Percentiles rank a stretch among this genome's conserved stretches.
Conservation (phyloP, 1,140 invertebrate genomes). For the Sitodiplosis mosellana region DNA sequence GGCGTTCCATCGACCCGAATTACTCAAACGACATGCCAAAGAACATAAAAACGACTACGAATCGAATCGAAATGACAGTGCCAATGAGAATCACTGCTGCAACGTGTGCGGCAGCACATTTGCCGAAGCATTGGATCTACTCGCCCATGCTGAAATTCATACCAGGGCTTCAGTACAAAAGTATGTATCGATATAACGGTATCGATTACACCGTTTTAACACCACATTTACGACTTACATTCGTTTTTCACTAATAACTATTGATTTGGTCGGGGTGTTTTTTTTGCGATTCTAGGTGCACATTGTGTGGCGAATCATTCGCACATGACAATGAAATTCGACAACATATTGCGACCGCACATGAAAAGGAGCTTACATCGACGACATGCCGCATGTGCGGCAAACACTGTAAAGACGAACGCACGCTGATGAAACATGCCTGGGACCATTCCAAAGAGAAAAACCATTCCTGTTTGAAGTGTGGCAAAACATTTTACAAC, state of each 20-base stretch:
- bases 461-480: constrained; percentile 39
- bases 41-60: constrained; percentile 15
- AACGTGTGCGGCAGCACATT: constrained; percentile 59
- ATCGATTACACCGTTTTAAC: too few species aligned
- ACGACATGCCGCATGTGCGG: constrained; percentile 43
- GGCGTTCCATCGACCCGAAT: constrained; percentile 52
- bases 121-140: constrained; percentile 46
- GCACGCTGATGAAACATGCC: constrained; percentile 45
- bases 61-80: constrained; percentile 17
- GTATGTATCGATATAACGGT: too few species aligned
- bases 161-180: constrained; percentile 33
- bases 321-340: constrained; percentile 21
- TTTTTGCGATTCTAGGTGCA: constrained; percentile 12
- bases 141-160: constrained; percentile 57
- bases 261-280: background rate
- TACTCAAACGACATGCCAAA: constrained; percentile 45
- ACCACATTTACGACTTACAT: background rate
- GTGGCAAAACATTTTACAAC: constrained; percentile 49
- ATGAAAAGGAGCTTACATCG: constrained; percentile 17
- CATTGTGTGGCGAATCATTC: constrained; percentile 21
- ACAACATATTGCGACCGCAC: constrained; percentile 15
- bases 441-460: constrained; percentile 40
- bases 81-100: constrained; percentile 29
- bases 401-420: constrained; percentile 45
- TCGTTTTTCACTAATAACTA: background rate